Percentiles rank a stretch among this genome's conserved stretches.
Conservation (phyloP, 2,888 invertebrate species). For the Acronicta alni region DNA sequence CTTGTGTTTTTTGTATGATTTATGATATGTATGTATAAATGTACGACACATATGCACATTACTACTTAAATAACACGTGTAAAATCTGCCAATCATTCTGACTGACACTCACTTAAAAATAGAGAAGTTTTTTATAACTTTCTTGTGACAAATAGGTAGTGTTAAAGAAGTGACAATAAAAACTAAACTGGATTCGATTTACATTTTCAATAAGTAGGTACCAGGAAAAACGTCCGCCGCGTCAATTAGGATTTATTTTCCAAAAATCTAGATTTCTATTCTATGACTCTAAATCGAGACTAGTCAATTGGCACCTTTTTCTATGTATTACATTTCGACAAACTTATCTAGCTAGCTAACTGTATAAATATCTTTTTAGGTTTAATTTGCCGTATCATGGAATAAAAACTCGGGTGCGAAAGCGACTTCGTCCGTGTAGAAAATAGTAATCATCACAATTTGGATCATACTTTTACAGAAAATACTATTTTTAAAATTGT, state of each 20-base stretch:
- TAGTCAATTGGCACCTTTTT: background rate
- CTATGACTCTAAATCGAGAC: no score
- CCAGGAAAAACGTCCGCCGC: background rate
- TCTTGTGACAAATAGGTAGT: background rate
- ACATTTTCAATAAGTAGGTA: background rate
- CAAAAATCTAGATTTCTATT: background rate
- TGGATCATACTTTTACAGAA: no score
- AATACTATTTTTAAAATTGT: no score
- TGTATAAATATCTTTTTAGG: background rate
- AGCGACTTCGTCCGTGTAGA: no score
- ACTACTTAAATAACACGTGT: constrained; percentile 3
- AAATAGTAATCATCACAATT: background rate
- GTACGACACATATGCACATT: constrained; percentile 8
- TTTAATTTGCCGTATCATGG: no score
- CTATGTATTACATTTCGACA: background rate
- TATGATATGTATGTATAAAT: constrained; percentile 16
- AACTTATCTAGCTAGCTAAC: background rate
- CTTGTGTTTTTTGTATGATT: constrained; percentile 30
- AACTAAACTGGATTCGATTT: no score
- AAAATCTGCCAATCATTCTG: background rate
- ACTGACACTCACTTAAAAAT: constrained; percentile 2
- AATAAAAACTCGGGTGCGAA: no score
- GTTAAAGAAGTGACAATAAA: background rate
- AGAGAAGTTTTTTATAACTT: background rate
- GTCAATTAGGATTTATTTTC: background rate